phyloP scores from a whole-genome alignment of 1,140 invertebrate species.

The Spodoptera litura region DNA sequence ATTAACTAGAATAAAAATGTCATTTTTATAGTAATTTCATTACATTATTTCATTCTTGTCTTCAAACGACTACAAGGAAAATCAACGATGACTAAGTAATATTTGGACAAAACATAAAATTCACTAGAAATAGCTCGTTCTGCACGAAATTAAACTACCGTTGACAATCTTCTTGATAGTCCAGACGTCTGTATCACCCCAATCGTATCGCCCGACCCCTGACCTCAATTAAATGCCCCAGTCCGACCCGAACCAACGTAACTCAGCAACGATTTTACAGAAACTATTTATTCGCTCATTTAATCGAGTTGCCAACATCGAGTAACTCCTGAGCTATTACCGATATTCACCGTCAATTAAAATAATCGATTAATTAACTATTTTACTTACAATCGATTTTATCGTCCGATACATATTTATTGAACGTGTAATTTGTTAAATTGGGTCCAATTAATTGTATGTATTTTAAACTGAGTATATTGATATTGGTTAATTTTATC shows the following conservation, averaged over 20 bases:
- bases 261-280: conserved; percentile 27
- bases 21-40: no score
- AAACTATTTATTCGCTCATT: conserved; percentile 39
- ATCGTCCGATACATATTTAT: conserved; percentile 33
- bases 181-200: conserved; percentile 30
- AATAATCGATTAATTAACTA: conserved; percentile 42
- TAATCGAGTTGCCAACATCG: conserved; percentile 2
- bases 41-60: background rate
- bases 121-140: background rate
- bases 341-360: conserved; percentile 37
- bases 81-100: background rate
- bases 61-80: background rate
- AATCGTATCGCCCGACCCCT: conserved; percentile 42
- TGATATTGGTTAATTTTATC: conserved; percentile 30
- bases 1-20: no score
- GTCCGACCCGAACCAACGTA: conserved; percentile 13
- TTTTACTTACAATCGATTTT: conserved; percentile 40
- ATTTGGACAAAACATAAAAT: background rate
- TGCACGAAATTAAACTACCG: conserved; percentile 25
- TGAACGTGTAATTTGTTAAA: conserved; percentile 32
- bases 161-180: conserved; percentile 19
- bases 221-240: conserved; percentile 46
- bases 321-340: conserved; percentile 28
- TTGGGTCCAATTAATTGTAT: conserved; percentile 24
- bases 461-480: conserved; percentile 21